These are phyloP conservation scores for Zophobas morio DNA, from an alignment of 1,140 invertebrate genomes.

Conservation along the genomic window DNA sequence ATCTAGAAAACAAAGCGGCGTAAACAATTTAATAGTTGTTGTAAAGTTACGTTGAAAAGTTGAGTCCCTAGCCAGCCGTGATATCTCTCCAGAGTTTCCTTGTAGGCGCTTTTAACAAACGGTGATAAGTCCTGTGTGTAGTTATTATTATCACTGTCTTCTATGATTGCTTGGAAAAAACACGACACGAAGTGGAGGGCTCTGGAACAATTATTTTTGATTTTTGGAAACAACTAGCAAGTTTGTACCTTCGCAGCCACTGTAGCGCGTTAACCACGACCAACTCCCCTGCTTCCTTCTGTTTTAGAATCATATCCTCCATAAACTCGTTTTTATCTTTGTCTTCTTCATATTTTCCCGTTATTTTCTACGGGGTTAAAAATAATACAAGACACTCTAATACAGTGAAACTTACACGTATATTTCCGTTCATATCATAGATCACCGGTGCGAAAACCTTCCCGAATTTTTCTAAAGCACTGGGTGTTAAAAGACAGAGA, in stretches of 20 bases:
- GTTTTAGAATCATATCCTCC: constrained; percentile 77
- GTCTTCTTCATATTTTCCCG: constrained; percentile 71
- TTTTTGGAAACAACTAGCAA: constrained; percentile 26
- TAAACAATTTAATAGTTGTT: no score
- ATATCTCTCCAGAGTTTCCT: constrained; percentile 75
- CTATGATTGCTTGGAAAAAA: constrained; percentile 73
- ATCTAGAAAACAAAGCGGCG: constrained; percentile 49
- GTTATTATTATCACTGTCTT: constrained; percentile 68
- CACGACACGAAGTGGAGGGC: constrained; percentile 74
- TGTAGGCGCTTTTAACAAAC: constrained; percentile 74
- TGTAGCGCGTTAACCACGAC: constrained; percentile 75
- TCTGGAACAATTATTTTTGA: constrained; percentile 67
- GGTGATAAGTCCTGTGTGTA: constrained; percentile 71
- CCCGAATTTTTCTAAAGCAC: constrained; percentile 78
- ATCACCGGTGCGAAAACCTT: constrained; percentile 80
- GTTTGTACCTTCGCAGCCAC: constrained; percentile 77
- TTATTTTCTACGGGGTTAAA: constrained; percentile 75
- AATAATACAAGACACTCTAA: background rate
- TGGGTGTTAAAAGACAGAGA: constrained; percentile 38
- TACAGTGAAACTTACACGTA: constrained; percentile 73
- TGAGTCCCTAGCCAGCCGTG: constrained; percentile 79
- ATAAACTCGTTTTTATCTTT: constrained; percentile 73
- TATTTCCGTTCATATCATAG: constrained; percentile 82
- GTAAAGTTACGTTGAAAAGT: constrained; percentile 72
- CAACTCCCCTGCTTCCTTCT: constrained; percentile 69